Evolutionary conservation across 2,113 vertebrate species (phyloP), one percentile per base, ranked within the genome.

Genomic region (Erinaceus europaeus): DNA sequence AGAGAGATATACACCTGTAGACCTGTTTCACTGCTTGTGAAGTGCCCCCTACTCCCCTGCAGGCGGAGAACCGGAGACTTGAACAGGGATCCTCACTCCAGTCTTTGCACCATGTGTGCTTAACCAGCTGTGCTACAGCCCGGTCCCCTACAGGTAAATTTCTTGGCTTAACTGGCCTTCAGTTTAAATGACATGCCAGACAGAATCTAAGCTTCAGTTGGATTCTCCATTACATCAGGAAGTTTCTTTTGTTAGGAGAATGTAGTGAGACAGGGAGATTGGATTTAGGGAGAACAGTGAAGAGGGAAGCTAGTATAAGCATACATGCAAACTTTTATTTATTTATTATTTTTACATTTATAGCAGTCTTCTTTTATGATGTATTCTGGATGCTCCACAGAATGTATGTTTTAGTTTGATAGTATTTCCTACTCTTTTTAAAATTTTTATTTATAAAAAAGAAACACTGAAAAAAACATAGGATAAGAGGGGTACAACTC

Each of bases 221-320:
- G 85, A 65, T 84, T 93, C 89, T 83, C 67, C 8, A 10, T 42
- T 3, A 17, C 72, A 38, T 65, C 69, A 59, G 91, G 89, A 95
- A 90, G 82, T 94, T 90, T 93, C 88, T 84, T 82, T 91, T 85
- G 92, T 92, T 89, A 94, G 68, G 34, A 92, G 74, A 53, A 55
- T 5, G 34, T 32, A 50, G 68, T 61, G 87, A 86, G 90, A 75
- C 84, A 93, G 93, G 74, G 90, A 94, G 46, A 71, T 78, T 89
- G 62, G 84, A 94, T 78, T 57, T 59, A 9, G 74, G 77, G 74
- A 94, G 91, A 36, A 73, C 69, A 72, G 89, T 4, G 11, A n/a
- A 32, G 73, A 59, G 90, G 86, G 81, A 83, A 93, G 82, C 61
- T 29, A 55, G 69, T 3, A 23, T 62, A 64, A 29, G 46, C 50